Evolutionary conservation across 2,888 invertebrate genomes (phyloP).

Genomic region (Osmoderma eremita): DNA sequence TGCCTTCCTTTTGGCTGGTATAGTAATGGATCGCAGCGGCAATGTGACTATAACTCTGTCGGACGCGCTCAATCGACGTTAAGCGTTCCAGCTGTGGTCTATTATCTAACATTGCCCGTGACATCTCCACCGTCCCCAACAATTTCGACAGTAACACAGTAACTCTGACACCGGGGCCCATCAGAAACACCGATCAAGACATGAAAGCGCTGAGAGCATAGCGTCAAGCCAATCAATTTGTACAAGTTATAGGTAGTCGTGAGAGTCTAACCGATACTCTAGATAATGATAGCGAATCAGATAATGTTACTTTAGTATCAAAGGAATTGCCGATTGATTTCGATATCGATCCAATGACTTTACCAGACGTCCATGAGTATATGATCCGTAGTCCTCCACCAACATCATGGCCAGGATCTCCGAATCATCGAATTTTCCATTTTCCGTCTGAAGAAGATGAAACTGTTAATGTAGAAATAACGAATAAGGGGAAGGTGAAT

Average conservation of each 20-base stretch:
- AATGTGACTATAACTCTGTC: slow-evolving; percentile 53
- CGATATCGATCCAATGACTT: slow-evolving; percentile 77
- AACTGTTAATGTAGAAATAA: slow-evolving; percentile 61
- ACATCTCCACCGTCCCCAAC: slow-evolving; percentile 66
- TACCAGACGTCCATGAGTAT: slow-evolving; percentile 84
- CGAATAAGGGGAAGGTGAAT: slow-evolving; percentile 52
- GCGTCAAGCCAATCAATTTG: slow-evolving; percentile 85
- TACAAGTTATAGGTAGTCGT: slow-evolving; percentile 82
- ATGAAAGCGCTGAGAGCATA: slow-evolving; percentile 85
- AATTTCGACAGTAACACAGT: slow-evolving; percentile 73
- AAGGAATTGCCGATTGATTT: slow-evolving; percentile 69
- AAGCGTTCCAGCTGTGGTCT: slow-evolving; percentile 62
- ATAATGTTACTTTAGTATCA: slow-evolving; percentile 80
- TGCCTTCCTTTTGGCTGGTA: too few species aligned
- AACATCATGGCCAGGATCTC: slow-evolving; percentile 76
- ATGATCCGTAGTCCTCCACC: slow-evolving; percentile 86
- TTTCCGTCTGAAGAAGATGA: slow-evolving; percentile 66
- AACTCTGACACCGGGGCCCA: slow-evolving; percentile 77
- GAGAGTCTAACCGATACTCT: slow-evolving; percentile 80
- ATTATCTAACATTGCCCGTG: slow-evolving; percentile 59
- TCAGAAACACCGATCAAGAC: slow-evolving; percentile 83
- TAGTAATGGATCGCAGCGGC: slow-evolving; percentile 40
- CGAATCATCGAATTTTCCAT: slow-evolving; percentile 67
- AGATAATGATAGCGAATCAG: slow-evolving; percentile 76
- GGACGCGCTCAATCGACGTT: slow-evolving; percentile 61